Evolutionary conservation across 2,113 vertebrate genomes (phyloP).

Genomic region (Chelonoidis abingdonii): DNA sequence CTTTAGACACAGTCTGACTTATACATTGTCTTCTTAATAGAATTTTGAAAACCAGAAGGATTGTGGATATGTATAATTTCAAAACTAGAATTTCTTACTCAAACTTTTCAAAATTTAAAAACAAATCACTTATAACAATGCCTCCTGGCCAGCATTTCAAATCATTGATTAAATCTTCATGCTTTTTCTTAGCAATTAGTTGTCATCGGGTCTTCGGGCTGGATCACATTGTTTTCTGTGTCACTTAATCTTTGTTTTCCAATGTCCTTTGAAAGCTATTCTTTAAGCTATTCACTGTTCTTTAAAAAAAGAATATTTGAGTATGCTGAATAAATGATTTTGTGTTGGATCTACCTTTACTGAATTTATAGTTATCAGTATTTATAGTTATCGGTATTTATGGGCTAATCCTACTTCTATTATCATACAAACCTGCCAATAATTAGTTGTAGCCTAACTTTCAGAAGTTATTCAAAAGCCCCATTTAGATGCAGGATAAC

Average conservation of each 20-base stretch:
- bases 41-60: neutral
- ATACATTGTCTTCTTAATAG: neutral
- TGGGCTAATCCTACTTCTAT: neutral
- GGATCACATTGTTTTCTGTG: neutral
- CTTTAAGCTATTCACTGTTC: neutral
- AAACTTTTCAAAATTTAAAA: neutral
- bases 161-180: neutral
- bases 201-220: neutral
- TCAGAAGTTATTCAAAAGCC: no score
- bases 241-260: neutral
- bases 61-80: conserved; percentile 7
- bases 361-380: neutral
- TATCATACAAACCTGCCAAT: neutral
- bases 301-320: neutral
- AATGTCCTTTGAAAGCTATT: neutral
- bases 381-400: neutral
- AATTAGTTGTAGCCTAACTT: neutral
- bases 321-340: neutral
- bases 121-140: neutral
- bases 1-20: neutral
- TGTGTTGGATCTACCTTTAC: neutral
- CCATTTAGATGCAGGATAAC: no score
- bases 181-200: neutral
- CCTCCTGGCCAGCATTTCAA: neutral
- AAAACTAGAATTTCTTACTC: neutral